phyloP scores from a whole-genome alignment of 2,888 invertebrate genomes.

The Aporophyla lueneburgensis region DNA sequence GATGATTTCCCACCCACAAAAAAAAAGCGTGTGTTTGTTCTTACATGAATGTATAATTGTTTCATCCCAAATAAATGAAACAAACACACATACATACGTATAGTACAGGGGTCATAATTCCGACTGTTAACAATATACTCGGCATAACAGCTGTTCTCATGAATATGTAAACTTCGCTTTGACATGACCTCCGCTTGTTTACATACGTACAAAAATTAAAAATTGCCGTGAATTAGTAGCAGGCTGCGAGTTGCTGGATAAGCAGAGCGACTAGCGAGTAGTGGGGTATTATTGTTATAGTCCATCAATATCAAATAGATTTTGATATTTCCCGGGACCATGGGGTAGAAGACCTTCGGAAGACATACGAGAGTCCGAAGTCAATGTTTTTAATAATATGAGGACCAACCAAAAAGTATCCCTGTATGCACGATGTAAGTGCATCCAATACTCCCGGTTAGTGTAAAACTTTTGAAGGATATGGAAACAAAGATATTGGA shows the following conservation, averaged over 20 bases:
- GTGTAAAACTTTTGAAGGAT: no score
- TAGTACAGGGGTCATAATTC: constrained; percentile 11
- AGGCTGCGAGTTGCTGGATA: neutral
- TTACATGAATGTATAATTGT: constrained; percentile 1
- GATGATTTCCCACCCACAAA: no score
- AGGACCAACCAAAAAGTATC: no score
- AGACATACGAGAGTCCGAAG: no score
- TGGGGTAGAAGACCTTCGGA: no score
- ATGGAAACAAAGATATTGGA: no score
- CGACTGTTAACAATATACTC: constrained; percentile 37
- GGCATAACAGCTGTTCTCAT: constrained; percentile 36
- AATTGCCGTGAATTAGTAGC: constrained; percentile 17
- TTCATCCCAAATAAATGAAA: constrained; percentile 14
- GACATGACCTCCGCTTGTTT: constrained; percentile 46
- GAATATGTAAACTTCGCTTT: constrained; percentile 52
- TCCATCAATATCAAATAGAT: no score
- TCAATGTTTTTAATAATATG: no score
- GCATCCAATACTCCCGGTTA: no score
- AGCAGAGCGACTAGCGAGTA: constrained; percentile 5
- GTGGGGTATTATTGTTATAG: no score
- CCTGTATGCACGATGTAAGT: no score
- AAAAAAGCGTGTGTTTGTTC: neutral
- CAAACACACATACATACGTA: neutral
- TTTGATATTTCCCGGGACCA: no score
- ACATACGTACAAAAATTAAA: constrained; percentile 30